A percentile compares a stretch with the other conserved stretches of the same genome.
Conservation (phyloP, 2,888 invertebrate genomes). For the Apodemia duryi region DNA sequence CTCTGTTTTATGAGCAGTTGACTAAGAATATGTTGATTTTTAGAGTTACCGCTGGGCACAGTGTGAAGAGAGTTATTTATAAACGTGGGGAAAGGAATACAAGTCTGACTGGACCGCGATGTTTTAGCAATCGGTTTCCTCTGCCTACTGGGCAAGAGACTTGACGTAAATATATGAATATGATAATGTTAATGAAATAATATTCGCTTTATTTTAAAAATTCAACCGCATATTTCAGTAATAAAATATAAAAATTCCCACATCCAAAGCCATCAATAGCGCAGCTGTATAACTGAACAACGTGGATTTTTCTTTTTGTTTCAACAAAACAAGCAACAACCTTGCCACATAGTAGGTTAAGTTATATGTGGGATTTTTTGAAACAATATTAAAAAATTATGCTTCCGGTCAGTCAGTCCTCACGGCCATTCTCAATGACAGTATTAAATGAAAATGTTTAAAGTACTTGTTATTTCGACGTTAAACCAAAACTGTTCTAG, state of each 20-base stretch:
- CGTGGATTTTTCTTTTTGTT: constrained; percentile 9
- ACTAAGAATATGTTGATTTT: too few relatives aligned
- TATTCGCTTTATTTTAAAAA: too few relatives aligned
- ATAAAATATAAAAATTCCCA: neutral
- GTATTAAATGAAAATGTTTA: neutral
- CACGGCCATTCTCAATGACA: constrained; percentile 9
- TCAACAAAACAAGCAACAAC: neutral
- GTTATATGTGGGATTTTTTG: constrained; percentile 7
- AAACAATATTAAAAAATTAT: constrained; percentile 9
- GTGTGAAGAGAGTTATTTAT: too few relatives aligned
- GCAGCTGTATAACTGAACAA: neutral
- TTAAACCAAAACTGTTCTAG: neutral
- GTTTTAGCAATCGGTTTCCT: too few relatives aligned
- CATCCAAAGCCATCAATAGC: neutral
- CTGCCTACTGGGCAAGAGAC: too few relatives aligned
- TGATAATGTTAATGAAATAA: too few relatives aligned
- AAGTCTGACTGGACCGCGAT: too few relatives aligned
- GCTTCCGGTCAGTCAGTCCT: neutral
- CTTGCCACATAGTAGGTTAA: constrained; percentile 1
- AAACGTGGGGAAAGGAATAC: too few relatives aligned
- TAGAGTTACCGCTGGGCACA: too few relatives aligned
- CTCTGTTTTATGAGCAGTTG: too few relatives aligned
- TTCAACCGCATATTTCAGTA: neutral
- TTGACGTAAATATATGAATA: too few relatives aligned
- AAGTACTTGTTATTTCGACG: neutral